These are phyloP conservation scores for Dinomys branickii DNA, from an alignment of 2,113 vertebrate species.

Conservation along the genomic window DNA sequence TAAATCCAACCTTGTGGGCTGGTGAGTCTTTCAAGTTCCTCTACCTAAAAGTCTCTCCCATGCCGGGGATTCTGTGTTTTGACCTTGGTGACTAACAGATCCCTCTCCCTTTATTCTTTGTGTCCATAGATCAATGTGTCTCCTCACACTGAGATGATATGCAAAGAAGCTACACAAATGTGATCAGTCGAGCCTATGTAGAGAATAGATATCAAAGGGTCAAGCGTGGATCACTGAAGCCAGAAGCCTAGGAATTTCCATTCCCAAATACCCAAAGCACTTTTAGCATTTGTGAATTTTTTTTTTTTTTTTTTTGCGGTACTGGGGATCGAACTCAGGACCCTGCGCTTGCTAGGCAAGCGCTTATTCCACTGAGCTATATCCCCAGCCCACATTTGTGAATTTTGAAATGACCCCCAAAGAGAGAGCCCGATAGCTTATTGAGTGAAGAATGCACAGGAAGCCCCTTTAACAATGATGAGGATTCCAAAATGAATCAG, in stretches of 20 bases:
- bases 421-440: background rate
- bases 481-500: background rate
- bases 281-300: background rate
- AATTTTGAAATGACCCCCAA: background rate
- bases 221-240: too few species aligned
- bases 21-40: background rate
- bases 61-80: background rate
- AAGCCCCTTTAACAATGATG: background rate
- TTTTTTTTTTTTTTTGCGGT: too few species aligned
- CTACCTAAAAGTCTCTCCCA: background rate
- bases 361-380: too few species aligned
- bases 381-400: too few species aligned
- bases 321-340: too few species aligned
- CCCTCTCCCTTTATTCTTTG: background rate
- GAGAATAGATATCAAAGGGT: background rate
- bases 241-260: background rate
- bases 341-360: too few species aligned
- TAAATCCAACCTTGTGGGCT: background rate
- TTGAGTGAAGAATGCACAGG: fast-evolving
- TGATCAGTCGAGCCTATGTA: too few species aligned
- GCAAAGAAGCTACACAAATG: background rate
- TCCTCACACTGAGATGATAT: background rate
- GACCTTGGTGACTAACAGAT: background rate
- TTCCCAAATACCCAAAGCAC: background rate
- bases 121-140: background rate